Base-by-base conservation (phyloP, 2,113 vertebrate genomes). In the Marmota monax region DNA sequence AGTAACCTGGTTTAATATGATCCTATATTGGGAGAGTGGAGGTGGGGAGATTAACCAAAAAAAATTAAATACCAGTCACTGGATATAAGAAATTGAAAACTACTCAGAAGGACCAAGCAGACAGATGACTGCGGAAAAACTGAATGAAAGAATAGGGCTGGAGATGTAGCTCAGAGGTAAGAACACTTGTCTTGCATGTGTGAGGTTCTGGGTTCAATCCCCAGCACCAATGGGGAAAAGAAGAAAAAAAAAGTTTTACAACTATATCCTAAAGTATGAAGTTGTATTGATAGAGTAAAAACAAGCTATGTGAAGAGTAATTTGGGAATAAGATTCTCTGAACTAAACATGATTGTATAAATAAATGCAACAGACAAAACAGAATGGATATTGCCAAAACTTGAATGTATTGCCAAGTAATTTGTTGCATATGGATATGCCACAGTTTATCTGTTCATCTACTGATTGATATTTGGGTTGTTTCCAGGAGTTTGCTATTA, bases 321-420 rank as follows among this genome's bases (percentile, higher is more conserved):
- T 86, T 94, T 92, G 79, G 76, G 65, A 84, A 92, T 90, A 58
- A 89, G 84, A 77, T 56, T 78, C 73, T 80, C 70, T 4, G 25
- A 96, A 92, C 16, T 76, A 90, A 72, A 73, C 39, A 74, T n/a
- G 53, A 53, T 39, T 79, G 22, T 92, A 7, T 82, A 84, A 73
- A 91, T 23, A 92, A 72, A 83, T 56, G 61, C 18, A 96, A 80
- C n/a, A 79, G 67, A 85, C 51, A 85, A 95, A 90, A 94, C 58
- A 94, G 76, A 80, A 78, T 94, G 82, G 82, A 80, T 32, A 69
- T 56, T 88, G 83, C 86, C 83, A 91, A 48, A 93, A 61, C 80
- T 42, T 96, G 61, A 94, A 92, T 27, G 12, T 87, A 67, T 34
- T 42, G n/a, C 63, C 77, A 32, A 84, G 37, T 92, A 34, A 83